Conservation (phyloP, 64 coral and sea anemone genomes). For the Pachyseris speciosa region DNA sequence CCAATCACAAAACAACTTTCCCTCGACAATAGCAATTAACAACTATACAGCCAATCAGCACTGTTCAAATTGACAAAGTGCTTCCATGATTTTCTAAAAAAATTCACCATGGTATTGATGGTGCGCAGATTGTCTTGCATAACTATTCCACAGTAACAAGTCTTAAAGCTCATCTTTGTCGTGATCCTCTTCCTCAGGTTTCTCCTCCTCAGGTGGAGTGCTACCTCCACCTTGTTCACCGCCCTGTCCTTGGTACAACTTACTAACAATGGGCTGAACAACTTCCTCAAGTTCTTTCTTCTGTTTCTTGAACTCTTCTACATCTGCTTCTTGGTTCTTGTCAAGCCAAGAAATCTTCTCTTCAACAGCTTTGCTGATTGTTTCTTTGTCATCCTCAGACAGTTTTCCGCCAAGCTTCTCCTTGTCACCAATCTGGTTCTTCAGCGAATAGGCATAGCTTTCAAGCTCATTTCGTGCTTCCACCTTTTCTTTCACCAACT, state of each 20-base stretch:
- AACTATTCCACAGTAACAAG: not conserved
- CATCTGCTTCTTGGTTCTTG: slow-evolving; percentile 91
- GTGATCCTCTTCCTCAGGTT: slow-evolving; percentile 73
- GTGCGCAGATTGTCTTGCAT: not conserved
- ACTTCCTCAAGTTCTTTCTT: slow-evolving; percentile 99
- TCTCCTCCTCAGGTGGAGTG: slow-evolving; percentile 88
- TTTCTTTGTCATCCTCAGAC: slow-evolving; percentile 96
- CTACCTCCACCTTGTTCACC: slow-evolving; percentile 58
- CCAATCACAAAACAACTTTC: not conserved
- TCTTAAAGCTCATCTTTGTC: slow-evolving; percentile 99
- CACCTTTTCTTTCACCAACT: slow-evolving; percentile 92
- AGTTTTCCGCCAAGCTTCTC: slow-evolving; percentile 99
- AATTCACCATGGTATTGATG: not conserved
- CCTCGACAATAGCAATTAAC: not conserved
- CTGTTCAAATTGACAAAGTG: slow-evolving; percentile 3
- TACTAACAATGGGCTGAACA: slow-evolving; percentile 99
- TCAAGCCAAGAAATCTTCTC: slow-evolving; percentile 96
- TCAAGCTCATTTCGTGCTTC: slow-evolving; percentile 96
- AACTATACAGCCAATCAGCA: not conserved
- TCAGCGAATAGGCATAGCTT: slow-evolving; percentile 99
- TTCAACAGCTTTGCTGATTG: slow-evolving; percentile 85
- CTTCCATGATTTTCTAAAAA: slow-evolving; percentile 22
- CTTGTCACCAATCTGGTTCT: slow-evolving; percentile 99
- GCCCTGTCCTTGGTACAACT: slow-evolving; percentile 96
- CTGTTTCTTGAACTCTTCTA: slow-evolving; percentile 93